Evolutionary conservation across 2,888 invertebrate species (phyloP).

Genomic region (Branchellion lobata): DNA sequence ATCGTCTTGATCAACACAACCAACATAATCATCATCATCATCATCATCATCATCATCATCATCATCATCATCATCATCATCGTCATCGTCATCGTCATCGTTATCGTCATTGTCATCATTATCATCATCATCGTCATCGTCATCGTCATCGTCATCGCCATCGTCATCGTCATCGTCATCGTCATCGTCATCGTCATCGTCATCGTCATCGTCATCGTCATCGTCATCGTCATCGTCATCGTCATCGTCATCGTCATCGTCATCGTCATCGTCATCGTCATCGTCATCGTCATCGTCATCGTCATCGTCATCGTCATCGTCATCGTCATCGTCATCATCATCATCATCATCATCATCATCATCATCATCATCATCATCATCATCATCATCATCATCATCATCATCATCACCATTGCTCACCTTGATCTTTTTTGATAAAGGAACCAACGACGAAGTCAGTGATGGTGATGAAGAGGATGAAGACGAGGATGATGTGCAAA

Average conservation of each 20-base stretch:
- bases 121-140: slow-evolving; percentile 11
- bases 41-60: slow-evolving; percentile 31
- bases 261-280: not conserved
- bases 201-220: not conserved
- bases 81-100: not conserved
- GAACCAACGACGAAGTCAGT: slow-evolving; percentile 41
- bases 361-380: not conserved
- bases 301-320: not conserved
- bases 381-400: slow-evolving; percentile 10
- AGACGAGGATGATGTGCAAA: slow-evolving; percentile 35
- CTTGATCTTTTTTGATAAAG: slow-evolving; percentile 28
- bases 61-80: not conserved
- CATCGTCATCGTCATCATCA: slow-evolving; percentile 6
- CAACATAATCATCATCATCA: not conserved
- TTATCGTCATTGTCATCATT: slow-evolving; percentile 2
- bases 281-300: not conserved
- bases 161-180: too few relatives aligned
- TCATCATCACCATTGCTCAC: slow-evolving; percentile 31
- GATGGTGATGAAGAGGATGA: slow-evolving; percentile 39
- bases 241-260: not conserved
- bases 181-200: too few relatives aligned
- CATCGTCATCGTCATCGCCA: not conserved
- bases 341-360: not conserved
- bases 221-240: not conserved
- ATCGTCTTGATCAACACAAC: not conserved